These are phyloP conservation scores for Syrrhaptes paradoxus DNA, from an alignment of 2,113 vertebrate species.

Conservation along the genomic window DNA sequence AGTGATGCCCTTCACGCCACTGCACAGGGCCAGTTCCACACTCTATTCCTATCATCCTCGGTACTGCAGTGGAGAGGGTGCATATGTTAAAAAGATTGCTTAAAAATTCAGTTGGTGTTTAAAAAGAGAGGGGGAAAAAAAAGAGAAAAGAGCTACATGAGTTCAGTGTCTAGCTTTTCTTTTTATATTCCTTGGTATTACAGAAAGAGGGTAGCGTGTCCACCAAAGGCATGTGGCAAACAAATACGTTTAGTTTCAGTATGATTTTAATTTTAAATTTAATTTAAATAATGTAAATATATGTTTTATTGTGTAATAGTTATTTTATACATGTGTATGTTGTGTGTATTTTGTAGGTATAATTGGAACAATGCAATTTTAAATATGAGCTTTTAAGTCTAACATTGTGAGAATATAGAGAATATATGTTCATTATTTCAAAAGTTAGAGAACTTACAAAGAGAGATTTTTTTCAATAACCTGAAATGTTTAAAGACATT, in stretches of 20 bases:
- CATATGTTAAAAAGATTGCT: not conserved
- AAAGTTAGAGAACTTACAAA: not conserved
- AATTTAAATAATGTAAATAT: not conserved
- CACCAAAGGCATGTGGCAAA: not conserved
- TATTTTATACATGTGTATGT: not conserved
- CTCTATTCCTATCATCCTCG: fast-evolving
- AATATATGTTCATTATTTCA: not conserved
- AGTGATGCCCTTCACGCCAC: not conserved
- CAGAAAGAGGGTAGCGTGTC: not conserved
- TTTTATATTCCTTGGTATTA: not conserved
- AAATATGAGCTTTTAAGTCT: not conserved
- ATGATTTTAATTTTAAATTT: conserved; percentile 14
- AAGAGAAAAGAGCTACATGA: not conserved
- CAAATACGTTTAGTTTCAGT: not conserved
- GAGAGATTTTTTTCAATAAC: not conserved
- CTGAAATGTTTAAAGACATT: conserved; percentile 18
- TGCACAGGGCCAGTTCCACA: not conserved
- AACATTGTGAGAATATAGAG: not conserved
- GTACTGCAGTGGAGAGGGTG: no score
- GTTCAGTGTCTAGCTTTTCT: not conserved
- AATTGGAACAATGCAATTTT: conserved; percentile 17
- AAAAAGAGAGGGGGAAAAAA: not conserved
- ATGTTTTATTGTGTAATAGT: not conserved
- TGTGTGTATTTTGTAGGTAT: not conserved
- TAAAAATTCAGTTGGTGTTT: not conserved